Evolutionary conservation across 2,113 vertebrate genomes (phyloP), one percentile per base, ranked within the genome.

Genomic region (Mustela lutreola): DNA sequence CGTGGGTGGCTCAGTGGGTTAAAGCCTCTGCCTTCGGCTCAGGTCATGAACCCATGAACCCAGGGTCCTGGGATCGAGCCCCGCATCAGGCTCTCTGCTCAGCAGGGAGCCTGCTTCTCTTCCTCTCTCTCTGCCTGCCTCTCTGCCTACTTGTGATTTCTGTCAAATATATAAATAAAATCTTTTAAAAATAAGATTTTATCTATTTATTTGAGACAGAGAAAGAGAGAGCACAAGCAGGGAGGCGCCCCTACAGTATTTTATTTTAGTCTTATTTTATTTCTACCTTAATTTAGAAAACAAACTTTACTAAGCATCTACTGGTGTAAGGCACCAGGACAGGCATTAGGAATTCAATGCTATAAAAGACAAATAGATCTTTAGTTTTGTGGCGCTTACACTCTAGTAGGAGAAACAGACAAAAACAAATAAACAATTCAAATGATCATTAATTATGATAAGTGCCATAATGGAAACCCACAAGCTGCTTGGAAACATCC

Each of bases 201-300:
- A 31, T 31, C 31, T 63, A 63, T 85, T 92, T 65, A 65, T 81
- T 92, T 81, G 28, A 65, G 12, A 65, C 63, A 65, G 28, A 65
- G 28, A 65, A 65, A 65, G 28, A 65, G 62, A 28, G 63, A 65
- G 63, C 63, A 65, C 28, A 31, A 65, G 62, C 14, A 28, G 63
- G 63, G 12, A 65, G 63, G 28, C 0, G 0, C 28, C 63, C 63
- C 63, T 82, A n/a, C 56, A 5, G 2, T 82, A 33, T 18, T 92
- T 96, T 80, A 50, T 56, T 89, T 92, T 81, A 56, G 18, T 56
- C 53, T 56, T 82, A 26, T 18, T 92, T 96, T 80, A 50, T 56
- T 89, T 92, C 80, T 92, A 22, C 16, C 16, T 76, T 89, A 85
- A 94, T 76, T 92, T 70, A 81, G 92, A 78, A 95, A 81, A 82